These are phyloP conservation scores for Panzeria rudis DNA, from an alignment of 2,888 invertebrate genomes.

Conservation along the genomic window DNA sequence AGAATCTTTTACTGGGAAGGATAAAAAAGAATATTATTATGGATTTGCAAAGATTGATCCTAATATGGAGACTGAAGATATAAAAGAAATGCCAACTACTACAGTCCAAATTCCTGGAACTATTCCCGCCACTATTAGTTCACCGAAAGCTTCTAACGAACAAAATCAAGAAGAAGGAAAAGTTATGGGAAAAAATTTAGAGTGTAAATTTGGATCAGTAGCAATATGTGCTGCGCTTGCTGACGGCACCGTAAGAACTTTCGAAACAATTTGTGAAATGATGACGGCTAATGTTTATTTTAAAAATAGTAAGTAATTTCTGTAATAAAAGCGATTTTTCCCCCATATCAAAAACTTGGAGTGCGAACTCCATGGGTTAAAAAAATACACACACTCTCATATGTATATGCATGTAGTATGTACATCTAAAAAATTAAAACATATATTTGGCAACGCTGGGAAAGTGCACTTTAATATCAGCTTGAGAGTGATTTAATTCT, in stretches of 20 bases:
- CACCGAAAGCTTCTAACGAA: not conserved
- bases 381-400: no score
- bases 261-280: constrained; percentile 77
- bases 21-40: constrained; percentile 11
- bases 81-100: no score
- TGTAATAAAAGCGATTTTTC: no score
- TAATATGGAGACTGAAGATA: not conserved
- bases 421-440: no score
- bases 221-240: constrained; percentile 76
- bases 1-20: not conserved
- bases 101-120: not conserved
- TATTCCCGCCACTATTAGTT: not conserved
- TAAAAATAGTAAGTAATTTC: constrained; percentile 70
- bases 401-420: no score
- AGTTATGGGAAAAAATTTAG: not conserved
- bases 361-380: no score
- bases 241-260: constrained; percentile 73
- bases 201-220: constrained; percentile 76
- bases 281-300: constrained; percentile 71
- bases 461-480: no score
- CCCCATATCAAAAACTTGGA: no score
- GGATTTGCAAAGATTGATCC: not conserved
- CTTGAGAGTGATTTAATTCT: no score
- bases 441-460: no score
- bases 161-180: not conserved